Percentiles rank a stretch among this genome's conserved stretches.
Evolutionary conservation across 2,888 invertebrate species (phyloP).

Genomic region (Theristus sp.): DNA sequence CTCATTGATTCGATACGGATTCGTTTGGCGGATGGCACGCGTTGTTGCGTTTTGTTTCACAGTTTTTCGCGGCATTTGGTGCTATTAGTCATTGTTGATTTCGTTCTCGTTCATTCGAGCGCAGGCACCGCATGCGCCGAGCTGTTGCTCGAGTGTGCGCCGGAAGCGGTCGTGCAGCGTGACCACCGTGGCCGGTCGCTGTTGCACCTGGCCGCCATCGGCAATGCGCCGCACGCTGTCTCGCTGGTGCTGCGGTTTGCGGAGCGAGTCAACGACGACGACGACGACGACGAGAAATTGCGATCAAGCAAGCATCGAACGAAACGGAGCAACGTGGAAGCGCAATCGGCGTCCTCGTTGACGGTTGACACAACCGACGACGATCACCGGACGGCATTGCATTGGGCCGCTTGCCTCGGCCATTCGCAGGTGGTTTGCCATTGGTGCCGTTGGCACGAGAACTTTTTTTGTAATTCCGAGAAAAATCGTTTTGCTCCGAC

Average conservation of each 20-base stretch:
- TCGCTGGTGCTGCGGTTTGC: not conserved
- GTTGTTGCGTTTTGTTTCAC: not conserved
- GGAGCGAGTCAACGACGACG: too few relatives aligned
- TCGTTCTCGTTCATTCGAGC: too few relatives aligned
- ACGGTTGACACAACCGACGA: not conserved
- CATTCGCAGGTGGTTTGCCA: not conserved
- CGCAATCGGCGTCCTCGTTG: too few relatives aligned
- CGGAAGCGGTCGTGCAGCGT: not conserved
- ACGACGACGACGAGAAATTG: too few relatives aligned
- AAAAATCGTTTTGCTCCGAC: too few relatives aligned
- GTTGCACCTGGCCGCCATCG: not conserved
- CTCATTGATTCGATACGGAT: too few relatives aligned
- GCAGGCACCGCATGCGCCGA: not conserved
- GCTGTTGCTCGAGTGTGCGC: not conserved
- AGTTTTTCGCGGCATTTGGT: not conserved
- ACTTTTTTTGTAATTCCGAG: not conserved
- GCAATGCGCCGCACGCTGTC: not conserved
- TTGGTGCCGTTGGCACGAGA: too few relatives aligned
- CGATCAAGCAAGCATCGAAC: too few relatives aligned
- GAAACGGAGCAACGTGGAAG: too few relatives aligned
- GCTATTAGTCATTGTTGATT: not conserved
- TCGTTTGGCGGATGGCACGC: not conserved
- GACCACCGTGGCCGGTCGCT: not conserved
- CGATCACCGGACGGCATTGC: constrained; percentile 3
- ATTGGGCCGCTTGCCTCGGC: constrained; percentile 4